These are phyloP conservation scores for Austrofundulus limnaeus DNA, from an alignment of 2,113 vertebrate genomes.

Conservation along the genomic window DNA sequence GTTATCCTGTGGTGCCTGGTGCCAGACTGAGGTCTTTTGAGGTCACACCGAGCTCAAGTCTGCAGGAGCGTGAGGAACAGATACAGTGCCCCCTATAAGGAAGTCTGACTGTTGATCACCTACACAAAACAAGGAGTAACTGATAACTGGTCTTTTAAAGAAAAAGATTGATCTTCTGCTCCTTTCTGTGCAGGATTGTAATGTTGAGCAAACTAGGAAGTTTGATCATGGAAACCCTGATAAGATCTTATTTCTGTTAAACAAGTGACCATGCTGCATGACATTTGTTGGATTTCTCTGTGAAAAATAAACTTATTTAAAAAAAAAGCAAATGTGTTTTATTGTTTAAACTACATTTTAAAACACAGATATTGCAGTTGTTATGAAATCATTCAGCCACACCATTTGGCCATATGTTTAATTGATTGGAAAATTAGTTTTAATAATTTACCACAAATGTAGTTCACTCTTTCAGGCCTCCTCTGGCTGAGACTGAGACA, in stretches of 20 bases:
- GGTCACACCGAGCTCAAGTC: not conserved
- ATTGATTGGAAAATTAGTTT: constrained; percentile 13
- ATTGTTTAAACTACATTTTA: not conserved
- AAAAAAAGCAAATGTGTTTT: not conserved
- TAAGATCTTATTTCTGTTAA: not conserved
- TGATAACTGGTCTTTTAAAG: no score
- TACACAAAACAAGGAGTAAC: constrained; percentile 10
- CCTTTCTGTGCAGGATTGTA: no score
- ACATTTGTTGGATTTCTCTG: constrained; percentile 24
- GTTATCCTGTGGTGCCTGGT: not conserved
- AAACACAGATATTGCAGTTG: not conserved
- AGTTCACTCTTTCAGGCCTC: no score
- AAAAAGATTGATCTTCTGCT: not conserved
- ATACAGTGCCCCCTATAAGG: constrained; percentile 28
- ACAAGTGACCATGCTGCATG: constrained; percentile 27
- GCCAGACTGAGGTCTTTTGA: constrained; percentile 15
- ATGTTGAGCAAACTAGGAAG: not conserved
- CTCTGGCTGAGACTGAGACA: no score
- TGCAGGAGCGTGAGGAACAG: not conserved
- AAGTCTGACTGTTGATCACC: constrained; percentile 2
- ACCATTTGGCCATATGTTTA: not conserved
- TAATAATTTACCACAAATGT: no score
- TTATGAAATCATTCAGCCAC: not conserved
- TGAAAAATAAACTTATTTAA: constrained; percentile 33
- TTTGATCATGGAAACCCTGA: not conserved